Percentiles rank a stretch among this genome's conserved stretches.
These are phyloP conservation scores for Amaurobius ferox DNA, from an alignment of 2,888 invertebrate species.

Conservation along the genomic window DNA sequence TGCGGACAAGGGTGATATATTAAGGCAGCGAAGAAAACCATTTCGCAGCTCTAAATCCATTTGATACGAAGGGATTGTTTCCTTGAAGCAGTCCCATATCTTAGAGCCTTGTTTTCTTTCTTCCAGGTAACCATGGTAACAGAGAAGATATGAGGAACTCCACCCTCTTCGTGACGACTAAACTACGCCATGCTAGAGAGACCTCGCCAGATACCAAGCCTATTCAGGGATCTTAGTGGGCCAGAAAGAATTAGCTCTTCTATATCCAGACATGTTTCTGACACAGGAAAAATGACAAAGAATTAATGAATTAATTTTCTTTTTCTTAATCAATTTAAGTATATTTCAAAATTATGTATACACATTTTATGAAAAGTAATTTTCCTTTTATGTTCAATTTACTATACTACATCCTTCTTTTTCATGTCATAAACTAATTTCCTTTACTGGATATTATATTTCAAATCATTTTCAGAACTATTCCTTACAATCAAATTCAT, in stretches of 20 bases:
- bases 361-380: too few relatives aligned
- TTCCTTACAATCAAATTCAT: too few relatives aligned
- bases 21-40: neutral
- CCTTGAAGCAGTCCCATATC: constrained; percentile 29
- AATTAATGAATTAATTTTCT: too few relatives aligned
- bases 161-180: constrained; percentile 51
- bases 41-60: constrained; percentile 21
- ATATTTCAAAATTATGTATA: too few relatives aligned
- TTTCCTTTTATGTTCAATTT: too few relatives aligned
- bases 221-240: constrained; percentile 49
- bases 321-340: too few relatives aligned
- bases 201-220: constrained; percentile 20
- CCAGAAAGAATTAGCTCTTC: neutral
- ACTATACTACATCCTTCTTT: too few relatives aligned
- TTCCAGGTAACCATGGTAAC: constrained; percentile 67
- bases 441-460: too few relatives aligned
- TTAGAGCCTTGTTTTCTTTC: constrained; percentile 43
- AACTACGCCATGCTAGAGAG: constrained; percentile 16
- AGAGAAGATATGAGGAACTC: constrained; percentile 51
- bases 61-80: constrained; percentile 17
- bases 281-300: too few relatives aligned
- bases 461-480: too few relatives aligned
- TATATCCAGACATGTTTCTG: constrained; percentile 2
- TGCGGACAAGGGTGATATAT: neutral
- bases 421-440: too few relatives aligned